Evolutionary conservation across 2,888 invertebrate genomes (phyloP).

Genomic region (Baronia brevicornis): DNA sequence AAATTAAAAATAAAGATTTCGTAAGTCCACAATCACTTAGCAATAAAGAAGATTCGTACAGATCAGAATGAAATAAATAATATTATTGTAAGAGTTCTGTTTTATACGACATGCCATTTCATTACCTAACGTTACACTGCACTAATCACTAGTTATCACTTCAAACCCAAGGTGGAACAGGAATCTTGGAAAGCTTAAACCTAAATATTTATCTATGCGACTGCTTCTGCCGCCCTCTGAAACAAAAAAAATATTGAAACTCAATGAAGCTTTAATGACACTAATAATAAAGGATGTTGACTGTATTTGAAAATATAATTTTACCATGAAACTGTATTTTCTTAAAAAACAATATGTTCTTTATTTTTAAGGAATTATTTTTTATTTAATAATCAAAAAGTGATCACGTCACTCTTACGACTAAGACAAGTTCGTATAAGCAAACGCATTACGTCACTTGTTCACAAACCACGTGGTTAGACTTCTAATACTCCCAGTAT

Average conservation of each 20-base stretch:
- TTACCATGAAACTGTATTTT: too few species aligned
- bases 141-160: constrained; percentile 72
- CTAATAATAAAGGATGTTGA: too few species aligned
- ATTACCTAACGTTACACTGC: constrained; percentile 64
- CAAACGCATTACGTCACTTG: too few species aligned
- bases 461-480: too few species aligned
- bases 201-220: constrained; percentile 67
- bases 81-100: constrained; percentile 60
- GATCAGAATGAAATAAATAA: constrained; percentile 74
- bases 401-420: too few species aligned
- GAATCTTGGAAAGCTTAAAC: constrained; percentile 69
- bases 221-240: constrained; percentile 53
- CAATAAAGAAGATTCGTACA: constrained; percentile 68
- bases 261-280: constrained; percentile 21
- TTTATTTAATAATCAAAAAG: too few species aligned
- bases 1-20: constrained; percentile 69
- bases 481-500: too few species aligned
- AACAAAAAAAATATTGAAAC: constrained; percentile 38
- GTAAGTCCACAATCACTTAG: constrained; percentile 71
- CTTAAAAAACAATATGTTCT: too few species aligned
- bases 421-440: too few species aligned
- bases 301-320: too few species aligned
- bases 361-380: too few species aligned
- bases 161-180: constrained; percentile 68
- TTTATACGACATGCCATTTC: constrained; percentile 56